Evolutionary conservation across 2,888 invertebrate species (phyloP), one percentile per base, ranked within the genome.

Genomic region (Orthosia incerta): DNA sequence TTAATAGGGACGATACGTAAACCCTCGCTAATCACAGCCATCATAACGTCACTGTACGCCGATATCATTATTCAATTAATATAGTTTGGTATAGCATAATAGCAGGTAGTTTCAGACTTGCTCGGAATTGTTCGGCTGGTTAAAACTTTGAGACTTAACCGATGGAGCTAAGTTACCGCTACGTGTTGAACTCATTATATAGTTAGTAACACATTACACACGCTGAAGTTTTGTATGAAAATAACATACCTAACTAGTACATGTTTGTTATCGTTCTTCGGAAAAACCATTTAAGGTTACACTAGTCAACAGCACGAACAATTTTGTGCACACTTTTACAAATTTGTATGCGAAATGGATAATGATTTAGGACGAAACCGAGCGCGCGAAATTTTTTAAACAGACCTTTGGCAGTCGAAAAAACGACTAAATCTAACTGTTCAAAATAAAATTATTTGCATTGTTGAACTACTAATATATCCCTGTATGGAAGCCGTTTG

Each of bases 1-100:
- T 50, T 39, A 48, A 53, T 39, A 62, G 15, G 16, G 46, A 23
- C 11, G 51, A 45, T 53, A 61, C 60, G 50, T 71, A 71, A 57
- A 53, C 20, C 16, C 23, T 62, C n/a, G 53, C 72, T 82, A 65
- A 82, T 82, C 60, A 51, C 60, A 46, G 64, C 62, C 62, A 72
- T 71, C 26, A 61, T 20, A 50, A 64, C 53, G 57, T 48, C n/a
- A 16, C 20, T 57, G 50, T 50, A 60, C 51, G n/a, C 50, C 15
- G 13, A 57, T 64, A 61, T 60, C 56, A 56, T 66, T 64, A 68
- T 71, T 48, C 50, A 55, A 18, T 23, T 76, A 56, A 48, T 61
- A 26, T 26, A 50, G 31, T 23, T 48, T 39, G 20, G 12, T 67
- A 65, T 11, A 48, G 48, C 31, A 50, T 23, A 16, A 18, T 57